phyloP scores from a whole-genome alignment of 2,888 invertebrate genomes.

The Dryobota labecula region DNA sequence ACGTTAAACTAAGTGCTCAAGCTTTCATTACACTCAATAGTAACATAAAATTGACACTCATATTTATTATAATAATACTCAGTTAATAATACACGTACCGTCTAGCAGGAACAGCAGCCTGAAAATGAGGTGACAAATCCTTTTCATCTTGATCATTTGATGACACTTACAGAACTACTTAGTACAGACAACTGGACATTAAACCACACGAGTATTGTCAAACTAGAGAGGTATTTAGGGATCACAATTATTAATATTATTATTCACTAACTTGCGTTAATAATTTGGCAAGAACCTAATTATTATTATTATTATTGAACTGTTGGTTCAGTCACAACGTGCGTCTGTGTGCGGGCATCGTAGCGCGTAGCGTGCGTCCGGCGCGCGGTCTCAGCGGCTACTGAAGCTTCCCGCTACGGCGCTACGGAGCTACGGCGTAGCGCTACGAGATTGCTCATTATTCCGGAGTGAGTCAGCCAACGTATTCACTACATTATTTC shows the following conservation, averaged over 20 bases:
- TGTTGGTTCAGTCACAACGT: slow-evolving; percentile 14
- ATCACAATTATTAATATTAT: slow-evolving; percentile 55
- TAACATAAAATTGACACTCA: background rate
- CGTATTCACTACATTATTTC: slow-evolving; percentile 81
- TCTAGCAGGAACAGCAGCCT: slow-evolving; percentile 85
- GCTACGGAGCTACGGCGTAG: slow-evolving; percentile 57
- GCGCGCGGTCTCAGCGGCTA: slow-evolving; percentile 66
- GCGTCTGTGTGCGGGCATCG: slow-evolving; percentile 46
- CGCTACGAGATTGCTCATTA: slow-evolving; percentile 81
- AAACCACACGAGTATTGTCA: slow-evolving; percentile 62
- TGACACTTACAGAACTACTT: slow-evolving; percentile 64
- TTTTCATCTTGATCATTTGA: slow-evolving; percentile 83
- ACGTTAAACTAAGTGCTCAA: slow-evolving; percentile 6
- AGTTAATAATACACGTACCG: slow-evolving; percentile 74
- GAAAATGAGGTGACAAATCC: slow-evolving; percentile 86
- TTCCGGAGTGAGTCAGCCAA: slow-evolving; percentile 69
- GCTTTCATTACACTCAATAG: slow-evolving; percentile 6
- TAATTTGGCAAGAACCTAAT: slow-evolving; percentile 29
- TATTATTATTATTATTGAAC: slow-evolving; percentile 15
- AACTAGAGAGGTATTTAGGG: slow-evolving; percentile 57
- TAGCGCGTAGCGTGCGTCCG: slow-evolving; percentile 66
- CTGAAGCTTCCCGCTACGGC: slow-evolving; percentile 53
- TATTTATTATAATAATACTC: too few species aligned
- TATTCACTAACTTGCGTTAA: slow-evolving; percentile 56
- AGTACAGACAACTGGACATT: slow-evolving; percentile 47